phyloP scores from a whole-genome alignment of 2,113 vertebrate species.

The Oncorhynchus mykiss region DNA sequence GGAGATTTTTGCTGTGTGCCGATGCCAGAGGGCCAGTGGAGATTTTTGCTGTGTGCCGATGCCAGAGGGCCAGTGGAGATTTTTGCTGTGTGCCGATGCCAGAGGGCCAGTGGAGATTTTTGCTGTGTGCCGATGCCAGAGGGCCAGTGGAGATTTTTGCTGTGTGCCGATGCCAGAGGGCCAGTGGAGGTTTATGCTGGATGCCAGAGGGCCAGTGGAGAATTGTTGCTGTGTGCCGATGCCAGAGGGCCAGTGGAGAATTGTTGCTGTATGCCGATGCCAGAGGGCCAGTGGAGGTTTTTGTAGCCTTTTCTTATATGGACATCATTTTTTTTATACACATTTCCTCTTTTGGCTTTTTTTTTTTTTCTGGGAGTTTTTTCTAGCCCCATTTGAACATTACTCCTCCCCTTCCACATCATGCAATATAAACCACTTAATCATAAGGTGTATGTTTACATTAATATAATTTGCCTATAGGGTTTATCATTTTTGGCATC shows the following conservation, averaged over 20 bases:
- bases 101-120: conserved; percentile 75
- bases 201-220: too few relatives aligned
- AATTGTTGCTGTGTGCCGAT: too few relatives aligned
- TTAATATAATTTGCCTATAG: conserved; percentile 71
- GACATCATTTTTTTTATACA: conserved; percentile 82
- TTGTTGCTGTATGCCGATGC: conserved; percentile 96
- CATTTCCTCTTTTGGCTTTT: conserved; percentile 58
- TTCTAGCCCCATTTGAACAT: conserved; percentile 70
- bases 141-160: conserved; percentile 56
- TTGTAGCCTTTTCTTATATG: conserved; percentile 91
- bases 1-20: conserved; percentile 90
- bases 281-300: conserved; percentile 82
- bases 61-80: conserved; percentile 80
- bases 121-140: too few relatives aligned
- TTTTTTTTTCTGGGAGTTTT: conserved; percentile 67
- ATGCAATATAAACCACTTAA: conserved; percentile 78
- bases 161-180: too few relatives aligned
- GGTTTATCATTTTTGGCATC: conserved; percentile 64
- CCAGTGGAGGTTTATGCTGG: too few relatives aligned
- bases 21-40: conserved; percentile 85
- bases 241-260: too few relatives aligned
- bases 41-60: conserved; percentile 94
- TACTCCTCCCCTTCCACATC: conserved; percentile 61
- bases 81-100: conserved; percentile 97
- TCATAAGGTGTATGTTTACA: conserved; percentile 82